Conservation (phyloP, 2,888 invertebrate species). For the Drosophila sordidapex region DNA sequence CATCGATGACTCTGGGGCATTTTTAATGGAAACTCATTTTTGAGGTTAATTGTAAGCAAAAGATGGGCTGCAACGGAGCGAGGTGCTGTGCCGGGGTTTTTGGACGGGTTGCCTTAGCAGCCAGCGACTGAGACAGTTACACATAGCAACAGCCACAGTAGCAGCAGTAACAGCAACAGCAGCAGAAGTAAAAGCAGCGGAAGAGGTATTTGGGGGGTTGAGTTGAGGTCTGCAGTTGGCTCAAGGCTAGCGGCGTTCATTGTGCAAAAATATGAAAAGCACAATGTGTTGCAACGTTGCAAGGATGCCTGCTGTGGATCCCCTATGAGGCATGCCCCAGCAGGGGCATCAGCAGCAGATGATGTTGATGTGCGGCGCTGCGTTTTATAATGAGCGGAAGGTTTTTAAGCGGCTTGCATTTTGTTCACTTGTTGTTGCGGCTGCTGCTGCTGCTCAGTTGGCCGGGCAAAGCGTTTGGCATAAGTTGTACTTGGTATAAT, state of each 20-base stretch:
- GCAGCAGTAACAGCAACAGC: background rate
- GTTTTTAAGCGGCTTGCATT: constrained; percentile 57
- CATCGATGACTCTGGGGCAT: constrained; percentile 77
- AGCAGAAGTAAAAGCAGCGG: background rate
- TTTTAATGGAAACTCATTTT: constrained; percentile 79
- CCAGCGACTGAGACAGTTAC: constrained; percentile 19
- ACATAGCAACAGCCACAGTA: background rate
- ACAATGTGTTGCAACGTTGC: constrained; percentile 62
- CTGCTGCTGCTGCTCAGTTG: constrained; percentile 23
- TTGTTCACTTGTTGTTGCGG: constrained; percentile 22
- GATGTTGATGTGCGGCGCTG: constrained; percentile 63
- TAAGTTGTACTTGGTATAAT: constrained; percentile 41
- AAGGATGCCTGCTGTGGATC: constrained; percentile 30
- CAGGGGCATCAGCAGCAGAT: constrained; percentile 26
- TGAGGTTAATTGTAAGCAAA: constrained; percentile 78
- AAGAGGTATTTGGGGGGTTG: background rate
- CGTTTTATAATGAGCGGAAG: constrained; percentile 74
- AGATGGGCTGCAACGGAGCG: constrained; percentile 42
- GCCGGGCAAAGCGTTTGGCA: constrained; percentile 28
- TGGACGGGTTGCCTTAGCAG: constrained; percentile 7
- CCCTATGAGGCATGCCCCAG: constrained; percentile 45
- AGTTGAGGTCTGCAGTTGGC: constrained; percentile 40
- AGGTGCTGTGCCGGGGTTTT: background rate
- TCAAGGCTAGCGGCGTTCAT: constrained; percentile 63
- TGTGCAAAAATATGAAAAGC: constrained; percentile 74